Percentiles rank a stretch among this genome's conserved stretches.
phyloP scores from a whole-genome alignment of 2,888 invertebrate species.

The Sminthurinus aureus region DNA sequence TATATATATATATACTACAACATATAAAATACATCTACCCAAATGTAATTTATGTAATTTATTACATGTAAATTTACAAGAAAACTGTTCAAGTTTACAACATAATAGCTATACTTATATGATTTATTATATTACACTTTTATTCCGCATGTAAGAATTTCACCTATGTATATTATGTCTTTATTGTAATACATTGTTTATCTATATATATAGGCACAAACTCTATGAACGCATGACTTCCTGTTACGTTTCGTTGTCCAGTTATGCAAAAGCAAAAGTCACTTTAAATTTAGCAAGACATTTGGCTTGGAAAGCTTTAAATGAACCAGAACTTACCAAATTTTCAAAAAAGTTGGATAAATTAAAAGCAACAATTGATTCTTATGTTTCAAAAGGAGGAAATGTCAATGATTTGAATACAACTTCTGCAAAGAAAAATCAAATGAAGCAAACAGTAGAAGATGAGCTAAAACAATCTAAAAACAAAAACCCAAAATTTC shows the following conservation, averaged over 20 bases:
- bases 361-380: conserved; percentile 44
- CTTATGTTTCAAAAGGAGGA: too few species aligned
- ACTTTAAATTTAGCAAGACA: conserved; percentile 72
- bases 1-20: conserved; percentile 14
- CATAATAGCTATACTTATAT: neutral
- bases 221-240: conserved; percentile 75
- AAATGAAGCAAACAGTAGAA: neutral
- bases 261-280: conserved; percentile 71
- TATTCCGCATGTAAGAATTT: too few species aligned
- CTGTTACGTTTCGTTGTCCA: conserved; percentile 67
- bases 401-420: conserved; percentile 3
- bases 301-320: conserved; percentile 66
- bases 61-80: neutral
- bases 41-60: too few species aligned
- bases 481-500: conserved; percentile 39
- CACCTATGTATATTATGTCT: too few species aligned
- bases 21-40: neutral
- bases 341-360: conserved; percentile 55
- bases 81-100: neutral
- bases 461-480: neutral
- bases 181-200: too few species aligned
- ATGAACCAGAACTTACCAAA: conserved; percentile 49
- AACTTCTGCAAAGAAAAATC: conserved; percentile 69
- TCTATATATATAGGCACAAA: conserved; percentile 66
- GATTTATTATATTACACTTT: too few species aligned